Conservation (phyloP, 2,113 vertebrate species). For the Vulpes lagopus region DNA sequence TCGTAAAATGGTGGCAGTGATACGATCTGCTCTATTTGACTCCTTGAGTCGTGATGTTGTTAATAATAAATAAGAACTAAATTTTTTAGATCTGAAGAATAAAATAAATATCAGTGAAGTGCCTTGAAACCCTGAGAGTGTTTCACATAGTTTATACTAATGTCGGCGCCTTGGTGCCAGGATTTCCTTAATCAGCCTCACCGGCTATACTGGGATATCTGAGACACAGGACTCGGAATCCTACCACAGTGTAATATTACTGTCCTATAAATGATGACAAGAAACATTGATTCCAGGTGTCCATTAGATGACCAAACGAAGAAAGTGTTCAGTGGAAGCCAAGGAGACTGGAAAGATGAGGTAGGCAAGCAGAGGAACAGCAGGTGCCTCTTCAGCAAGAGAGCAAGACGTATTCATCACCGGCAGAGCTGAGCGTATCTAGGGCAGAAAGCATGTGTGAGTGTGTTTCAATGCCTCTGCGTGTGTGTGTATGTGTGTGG, state of each 20-base stretch:
- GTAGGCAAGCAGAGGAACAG: background rate
- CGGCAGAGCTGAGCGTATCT: accelerated
- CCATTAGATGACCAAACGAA: accelerated
- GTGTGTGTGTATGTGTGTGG: background rate
- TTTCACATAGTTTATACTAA: accelerated
- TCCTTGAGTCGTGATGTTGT: background rate
- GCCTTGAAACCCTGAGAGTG: background rate
- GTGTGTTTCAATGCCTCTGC: background rate
- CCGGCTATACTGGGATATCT: accelerated
- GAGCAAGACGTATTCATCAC: background rate
- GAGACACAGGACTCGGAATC: background rate
- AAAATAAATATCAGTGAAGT: background rate
- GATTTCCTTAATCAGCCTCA: background rate
- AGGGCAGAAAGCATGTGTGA: too few species aligned
- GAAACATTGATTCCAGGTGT: background rate
- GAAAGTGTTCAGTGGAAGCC: accelerated
- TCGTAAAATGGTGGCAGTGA: background rate
- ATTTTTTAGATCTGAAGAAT: background rate
- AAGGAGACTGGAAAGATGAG: background rate
- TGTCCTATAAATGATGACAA: accelerated
- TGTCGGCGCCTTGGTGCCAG: accelerated
- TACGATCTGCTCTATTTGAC: background rate
- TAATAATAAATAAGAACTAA: background rate
- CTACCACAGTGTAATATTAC: accelerated
- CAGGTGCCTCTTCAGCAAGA: accelerated